A percentile compares a stretch with the other conserved stretches of the same genome.
Evolutionary conservation across 2,888 invertebrate species (phyloP).

Genomic region (Brenthis hecate): DNA sequence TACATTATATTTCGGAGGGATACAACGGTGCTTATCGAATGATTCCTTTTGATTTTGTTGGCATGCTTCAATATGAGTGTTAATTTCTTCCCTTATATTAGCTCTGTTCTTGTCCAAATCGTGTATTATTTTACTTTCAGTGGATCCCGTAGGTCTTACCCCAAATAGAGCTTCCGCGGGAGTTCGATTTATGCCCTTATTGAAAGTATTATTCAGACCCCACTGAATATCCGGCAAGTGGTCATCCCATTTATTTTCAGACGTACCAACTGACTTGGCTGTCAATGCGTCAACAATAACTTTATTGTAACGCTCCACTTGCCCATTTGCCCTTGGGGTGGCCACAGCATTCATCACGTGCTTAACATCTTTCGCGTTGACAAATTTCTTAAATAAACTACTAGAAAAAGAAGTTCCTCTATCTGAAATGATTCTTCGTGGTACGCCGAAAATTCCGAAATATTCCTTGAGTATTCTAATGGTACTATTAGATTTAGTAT

Average conservation of each 20-base stretch:
- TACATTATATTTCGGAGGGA: too few relatives aligned
- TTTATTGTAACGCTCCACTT: conserved; percentile 41
- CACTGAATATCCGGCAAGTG: not conserved
- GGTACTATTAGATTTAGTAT: conserved; percentile 34
- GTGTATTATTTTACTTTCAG: too few relatives aligned
- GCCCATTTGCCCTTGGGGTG: conserved; percentile 43
- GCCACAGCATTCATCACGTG: conserved; percentile 42
- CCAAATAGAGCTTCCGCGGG: too few relatives aligned
- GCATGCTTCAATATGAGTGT: too few relatives aligned
- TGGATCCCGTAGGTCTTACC: too few relatives aligned
- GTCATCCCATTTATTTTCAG: conserved; percentile 6
- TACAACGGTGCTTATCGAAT: too few relatives aligned
- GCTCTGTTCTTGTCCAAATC: too few relatives aligned
- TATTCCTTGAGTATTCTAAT: conserved; percentile 34
- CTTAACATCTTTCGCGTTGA: conserved; percentile 17
- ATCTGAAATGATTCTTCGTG: conserved; percentile 31
- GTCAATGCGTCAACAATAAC: conserved; percentile 27
- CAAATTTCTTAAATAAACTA: conserved; percentile 18
- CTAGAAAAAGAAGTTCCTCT: conserved; percentile 29
- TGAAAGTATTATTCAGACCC: not conserved
- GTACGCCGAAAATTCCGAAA: conserved; percentile 36
- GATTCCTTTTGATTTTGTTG: too few relatives aligned
- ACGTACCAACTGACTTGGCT: not conserved
- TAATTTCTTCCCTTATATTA: too few relatives aligned
- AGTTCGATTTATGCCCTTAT: not conserved